These are phyloP conservation scores for Eledona agricola DNA, from an alignment of 2,888 invertebrate species.

Conservation along the genomic window DNA sequence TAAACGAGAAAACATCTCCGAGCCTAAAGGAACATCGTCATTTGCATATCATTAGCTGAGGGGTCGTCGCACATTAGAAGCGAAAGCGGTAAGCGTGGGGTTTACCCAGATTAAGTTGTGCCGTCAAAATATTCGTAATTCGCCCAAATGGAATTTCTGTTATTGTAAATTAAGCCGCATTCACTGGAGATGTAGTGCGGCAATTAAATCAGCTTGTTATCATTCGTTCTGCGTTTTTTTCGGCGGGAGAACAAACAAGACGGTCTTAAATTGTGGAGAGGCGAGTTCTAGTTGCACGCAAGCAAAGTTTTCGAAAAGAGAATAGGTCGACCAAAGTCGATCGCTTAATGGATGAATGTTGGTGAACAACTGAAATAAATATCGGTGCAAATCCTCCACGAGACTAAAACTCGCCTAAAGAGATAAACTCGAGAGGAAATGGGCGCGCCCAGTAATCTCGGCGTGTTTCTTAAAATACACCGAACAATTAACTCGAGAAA, in stretches of 20 bases:
- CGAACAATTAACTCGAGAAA: no score
- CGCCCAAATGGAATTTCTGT: constrained; percentile 41
- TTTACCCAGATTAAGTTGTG: constrained; percentile 33
- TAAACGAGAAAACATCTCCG: constrained; percentile 42
- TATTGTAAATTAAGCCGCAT: constrained; percentile 38
- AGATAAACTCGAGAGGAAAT: constrained; percentile 17
- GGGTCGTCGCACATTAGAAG: constrained; percentile 33
- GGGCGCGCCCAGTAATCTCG: no score
- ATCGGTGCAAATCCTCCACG: constrained; percentile 19
- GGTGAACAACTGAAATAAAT: constrained; percentile 24
- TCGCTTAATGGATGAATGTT: constrained; percentile 20
- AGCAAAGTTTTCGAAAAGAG: constrained; percentile 13
- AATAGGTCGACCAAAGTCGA: constrained; percentile 15
- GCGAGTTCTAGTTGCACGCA: constrained; percentile 10
- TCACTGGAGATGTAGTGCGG: constrained; percentile 1
- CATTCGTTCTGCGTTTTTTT: constrained; percentile 8
- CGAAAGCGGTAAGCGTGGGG: constrained; percentile 22
- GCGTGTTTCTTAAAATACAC: no score
- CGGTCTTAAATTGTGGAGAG: constrained; percentile 14
- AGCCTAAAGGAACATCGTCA: constrained; percentile 41
- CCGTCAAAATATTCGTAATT: constrained; percentile 43
- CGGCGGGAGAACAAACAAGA: constrained; percentile 9
- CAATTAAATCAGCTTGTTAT: constrained; percentile 12
- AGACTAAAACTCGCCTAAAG: constrained; percentile 11
- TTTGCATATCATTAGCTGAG: constrained; percentile 42